Base-by-base conservation (phyloP, 2,797 vertebrate species). In the Pantherophis alleghaniensis region DNA sequence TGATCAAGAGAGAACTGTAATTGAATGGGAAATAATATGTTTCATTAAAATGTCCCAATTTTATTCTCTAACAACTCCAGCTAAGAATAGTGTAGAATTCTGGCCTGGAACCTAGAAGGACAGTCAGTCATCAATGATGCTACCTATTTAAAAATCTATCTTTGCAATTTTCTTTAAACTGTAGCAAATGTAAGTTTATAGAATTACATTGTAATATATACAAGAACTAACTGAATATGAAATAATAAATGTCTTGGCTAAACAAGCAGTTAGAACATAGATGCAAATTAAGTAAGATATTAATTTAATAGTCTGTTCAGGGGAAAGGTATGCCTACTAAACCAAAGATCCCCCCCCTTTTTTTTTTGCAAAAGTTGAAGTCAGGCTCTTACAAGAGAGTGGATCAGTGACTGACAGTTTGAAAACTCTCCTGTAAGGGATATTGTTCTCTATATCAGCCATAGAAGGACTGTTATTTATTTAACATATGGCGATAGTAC, bases 211-310 rank as follows among this genome's bases (percentile, higher is more conserved):
- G n/a, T 13, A 93, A 66, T 69, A 63, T 87, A 57, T 59, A 56
- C 51, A 22, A 57, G 63, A 42, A 60, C 37, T 93, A 61, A 87
- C 57, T 93, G 61, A 66, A 47, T 86, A 61, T 51, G 83, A 91
- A 63, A 91, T 87, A 87, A 93, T 51, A 63, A 53, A 90, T 87
- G 26, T 91, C 83, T 69, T 69, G 26, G 24, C 59, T 74, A 90
- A 93, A 37, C 53, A 93, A 69, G 89, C 79, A 87, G 60, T 18
- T 37, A n/a, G 26, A 24, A 87, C 18, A 69, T 28, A 90, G 51
- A 59, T 90, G 61, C 37, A 87, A 74, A 91, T 87, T 32, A 74
- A 42, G 37, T 22, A 42, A 42, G 18, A 79, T 79, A 42, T 79
- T 42, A 79, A 42, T 79, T 79, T 79, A 79, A 79, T 37, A 22